A percentile compares a stretch with the other conserved stretches of the same genome.
These are phyloP conservation scores for Formica exsecta DNA, from an alignment of 1,140 invertebrate genomes.

Conservation along the genomic window DNA sequence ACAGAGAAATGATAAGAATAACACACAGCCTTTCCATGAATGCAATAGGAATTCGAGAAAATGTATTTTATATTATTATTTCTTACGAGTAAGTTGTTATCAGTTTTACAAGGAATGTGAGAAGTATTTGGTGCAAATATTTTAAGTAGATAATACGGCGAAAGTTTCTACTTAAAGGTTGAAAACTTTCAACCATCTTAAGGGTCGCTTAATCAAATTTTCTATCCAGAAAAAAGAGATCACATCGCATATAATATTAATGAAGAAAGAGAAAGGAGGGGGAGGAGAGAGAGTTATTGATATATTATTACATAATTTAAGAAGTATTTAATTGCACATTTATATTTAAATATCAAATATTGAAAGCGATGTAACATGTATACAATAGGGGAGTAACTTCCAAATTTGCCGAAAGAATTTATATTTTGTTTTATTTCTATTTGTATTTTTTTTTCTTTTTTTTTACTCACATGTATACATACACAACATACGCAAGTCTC, in stretches of 20 bases:
- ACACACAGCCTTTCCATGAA: conserved; percentile 8
- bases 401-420: not conserved
- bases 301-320: conserved; percentile 6
- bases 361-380: not conserved
- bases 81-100: not conserved
- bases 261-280: no score
- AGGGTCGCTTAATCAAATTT: not conserved
- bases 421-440: not conserved
- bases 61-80: conserved; percentile 14
- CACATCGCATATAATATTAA: not conserved
- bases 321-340: no score
- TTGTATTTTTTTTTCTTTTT: no score
- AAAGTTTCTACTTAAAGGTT: conserved; percentile 23
- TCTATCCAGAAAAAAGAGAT: not conserved
- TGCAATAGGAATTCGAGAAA: conserved; percentile 16
- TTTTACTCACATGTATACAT: no score
- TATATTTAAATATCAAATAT: not conserved
- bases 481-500: no score
- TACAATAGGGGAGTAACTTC: not conserved
- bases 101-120: not conserved
- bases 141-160: conserved; percentile 1
- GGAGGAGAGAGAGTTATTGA: no score
- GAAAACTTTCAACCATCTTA: not conserved
- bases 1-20: conserved; percentile 44
- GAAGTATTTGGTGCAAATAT: conserved; percentile 11